Percentiles rank a stretch among this genome's conserved stretches.
phyloP scores from a whole-genome alignment of 2,888 invertebrate species.

The Lasius platythorax region DNA sequence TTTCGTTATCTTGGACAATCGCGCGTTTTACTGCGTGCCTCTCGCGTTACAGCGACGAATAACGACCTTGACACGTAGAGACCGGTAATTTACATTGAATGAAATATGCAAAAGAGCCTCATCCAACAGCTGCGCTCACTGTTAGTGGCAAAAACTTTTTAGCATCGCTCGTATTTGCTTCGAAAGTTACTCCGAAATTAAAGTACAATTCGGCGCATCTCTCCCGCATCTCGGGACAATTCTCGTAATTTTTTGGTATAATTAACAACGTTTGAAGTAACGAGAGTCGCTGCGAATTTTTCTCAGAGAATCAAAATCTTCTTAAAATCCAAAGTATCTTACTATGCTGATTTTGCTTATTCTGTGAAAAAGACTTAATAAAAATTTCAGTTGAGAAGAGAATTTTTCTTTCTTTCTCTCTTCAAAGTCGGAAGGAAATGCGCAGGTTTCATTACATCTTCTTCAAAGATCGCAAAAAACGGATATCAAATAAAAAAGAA shows the following conservation, averaged over 20 bases:
- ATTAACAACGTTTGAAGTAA: conserved; percentile 24
- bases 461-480: background rate
- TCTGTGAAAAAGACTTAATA: background rate
- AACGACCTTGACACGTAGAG: background rate
- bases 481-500: background rate
- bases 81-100: conserved; percentile 12
- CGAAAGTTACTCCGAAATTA: conserved; percentile 22
- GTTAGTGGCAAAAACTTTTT: conserved; percentile 27
- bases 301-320: background rate
- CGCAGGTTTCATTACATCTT: background rate
- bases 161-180: conserved; percentile 24
- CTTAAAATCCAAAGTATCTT: background rate
- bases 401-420: background rate
- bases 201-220: conserved; percentile 13
- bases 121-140: background rate
- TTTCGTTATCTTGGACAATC: background rate
- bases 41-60: background rate
- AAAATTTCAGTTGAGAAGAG: background rate
- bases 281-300: conserved; percentile 1
- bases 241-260: conserved; percentile 18
- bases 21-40: background rate
- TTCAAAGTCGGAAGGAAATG: background rate
- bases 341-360: background rate
- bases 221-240: conserved; percentile 29
- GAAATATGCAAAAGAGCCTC: conserved; percentile 28